Percentiles rank a stretch among this genome's conserved stretches.
Conservation (phyloP, 2,888 invertebrate species). For the Drosophila austrosaltans region DNA sequence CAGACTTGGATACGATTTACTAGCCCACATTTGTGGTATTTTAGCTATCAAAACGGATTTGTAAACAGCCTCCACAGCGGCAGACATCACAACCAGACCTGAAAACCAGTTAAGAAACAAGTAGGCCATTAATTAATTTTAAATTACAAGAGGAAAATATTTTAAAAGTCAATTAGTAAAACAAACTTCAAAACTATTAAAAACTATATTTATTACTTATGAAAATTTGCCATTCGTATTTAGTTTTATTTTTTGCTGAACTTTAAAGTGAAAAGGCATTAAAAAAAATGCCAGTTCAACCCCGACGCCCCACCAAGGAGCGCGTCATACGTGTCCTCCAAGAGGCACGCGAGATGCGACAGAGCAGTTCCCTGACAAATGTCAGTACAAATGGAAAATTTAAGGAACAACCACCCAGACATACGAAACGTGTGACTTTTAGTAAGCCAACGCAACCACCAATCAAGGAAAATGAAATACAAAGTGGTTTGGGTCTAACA, state of each 20-base stretch:
- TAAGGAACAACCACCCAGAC: constrained; percentile 42
- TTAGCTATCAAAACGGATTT: constrained; percentile 92
- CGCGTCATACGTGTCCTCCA: neutral
- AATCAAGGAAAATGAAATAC: constrained; percentile 31
- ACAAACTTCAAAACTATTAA: constrained; percentile 36
- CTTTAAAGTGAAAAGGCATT: neutral
- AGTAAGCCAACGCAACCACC: constrained; percentile 14
- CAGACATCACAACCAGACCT: constrained; percentile 94
- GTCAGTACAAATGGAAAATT: neutral
- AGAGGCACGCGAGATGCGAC: neutral
- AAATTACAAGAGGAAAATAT: constrained; percentile 17
- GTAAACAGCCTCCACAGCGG: constrained; percentile 93
- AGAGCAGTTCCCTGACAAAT: neutral
- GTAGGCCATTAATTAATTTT: constrained; percentile 20
- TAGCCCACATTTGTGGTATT: constrained; percentile 93
- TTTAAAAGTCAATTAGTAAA: constrained; percentile 34
- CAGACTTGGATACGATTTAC: constrained; percentile 94
- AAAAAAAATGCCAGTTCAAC: constrained; percentile 24
- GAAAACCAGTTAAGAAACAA: constrained; percentile 5
- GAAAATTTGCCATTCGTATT: neutral
- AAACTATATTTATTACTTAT: constrained; percentile 19
- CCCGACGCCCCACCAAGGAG: neutral
- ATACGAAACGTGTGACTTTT: constrained; percentile 64
- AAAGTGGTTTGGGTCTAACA: constrained; percentile 42
- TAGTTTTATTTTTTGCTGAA: neutral